Base-by-base conservation (phyloP, 2,797 vertebrate genomes). In the Chaenodraco wilsoni region DNA sequence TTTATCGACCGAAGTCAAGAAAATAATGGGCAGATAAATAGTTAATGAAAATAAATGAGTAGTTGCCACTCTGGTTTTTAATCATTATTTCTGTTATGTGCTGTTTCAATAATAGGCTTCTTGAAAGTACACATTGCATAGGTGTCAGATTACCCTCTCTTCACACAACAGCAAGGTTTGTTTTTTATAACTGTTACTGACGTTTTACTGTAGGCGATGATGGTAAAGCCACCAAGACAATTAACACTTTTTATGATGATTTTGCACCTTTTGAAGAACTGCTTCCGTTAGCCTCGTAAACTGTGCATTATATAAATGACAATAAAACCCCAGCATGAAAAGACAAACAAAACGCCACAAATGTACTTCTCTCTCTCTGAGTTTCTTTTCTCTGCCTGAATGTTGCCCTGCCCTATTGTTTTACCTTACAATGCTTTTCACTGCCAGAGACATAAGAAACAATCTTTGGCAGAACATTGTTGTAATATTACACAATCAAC, bases 221-320 rank as follows among this genome's bases (percentile, higher is more conserved):
- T 50, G 64, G 16, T n/a, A 56, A 43, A 0, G 63, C 13, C 45
- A 48, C 12, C 3, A 10, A 61, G 37, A 50, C 27, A 61, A 70
- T 79, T 60, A 78, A 23, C 31, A 63, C 46, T 3, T 68, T 72
- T 60, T 41, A 16, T 40, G 3, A 37, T 60, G 69, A 52, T 61
- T 48, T 21, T 21, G 2, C 2, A 5, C 37, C 19, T 45, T 50
- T 14, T 16, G n/a, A 12, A 9, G 23, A 23, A 46, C 27, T 27
- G 27, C 27, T 27, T 27, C 27, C 27, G 27, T 27, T 27, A 27
- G 27, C 27, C 8, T 51, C 48, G 41, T 37, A 5, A 19, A 13
- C 46, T 37, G 15, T 57, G 51, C 62, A 17, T 63, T 5, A 27
- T 27, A 27, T 5, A 27, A 27, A 27, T 27, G 4, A 5, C 1